Evolutionary conservation across 1,140 invertebrate genomes (phyloP), one percentile per base, ranked within the genome.

Genomic region (Cydia splendana): DNA sequence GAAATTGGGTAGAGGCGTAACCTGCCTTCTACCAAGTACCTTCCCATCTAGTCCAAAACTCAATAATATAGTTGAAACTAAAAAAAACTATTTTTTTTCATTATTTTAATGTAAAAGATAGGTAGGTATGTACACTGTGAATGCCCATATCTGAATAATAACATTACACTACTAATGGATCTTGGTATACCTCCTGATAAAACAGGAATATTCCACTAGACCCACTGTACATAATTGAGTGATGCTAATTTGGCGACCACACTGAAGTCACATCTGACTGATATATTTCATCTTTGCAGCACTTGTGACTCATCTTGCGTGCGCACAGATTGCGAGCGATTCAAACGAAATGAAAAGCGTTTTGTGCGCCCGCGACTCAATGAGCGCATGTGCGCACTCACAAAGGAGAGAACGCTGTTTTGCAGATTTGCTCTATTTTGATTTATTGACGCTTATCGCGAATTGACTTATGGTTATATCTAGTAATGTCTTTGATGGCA

Each of bases 331-430:
- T 87, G 86, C 86, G 79, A 84, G 81, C 87, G 85, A 91, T 92
- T 92, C 84, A 91, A 89, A 88, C 80, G 88, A 89, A 90, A 91
- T 92, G 88, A 91, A 92, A 92, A 90, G 90, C 89, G 85, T 91
- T 91, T 91, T 91, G 89, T 89, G 78, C 71, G 84, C 81, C 85
- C 75, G 83, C 81, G 79, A 83, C 84, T 85, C 82, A 86, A 84
- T 81, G 86, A 76, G 85, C 85, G 88, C 89, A 92, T 92, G 91
- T 92, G 91, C 87, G 84, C 75, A 74, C 74, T 24, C 65, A 65
- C 87, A 84, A 89, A 91, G 88, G 86, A 86, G 81, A 83, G 81
- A 75, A 84, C 84, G 81, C 83, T 86, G 82, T 86, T 87, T 87
- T 87, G 84, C 84, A 85, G 84, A 87, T 87, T 87, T 84, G 82